Conservation (phyloP, 2,113 vertebrate species). For the Otocyon megalotis region DNA sequence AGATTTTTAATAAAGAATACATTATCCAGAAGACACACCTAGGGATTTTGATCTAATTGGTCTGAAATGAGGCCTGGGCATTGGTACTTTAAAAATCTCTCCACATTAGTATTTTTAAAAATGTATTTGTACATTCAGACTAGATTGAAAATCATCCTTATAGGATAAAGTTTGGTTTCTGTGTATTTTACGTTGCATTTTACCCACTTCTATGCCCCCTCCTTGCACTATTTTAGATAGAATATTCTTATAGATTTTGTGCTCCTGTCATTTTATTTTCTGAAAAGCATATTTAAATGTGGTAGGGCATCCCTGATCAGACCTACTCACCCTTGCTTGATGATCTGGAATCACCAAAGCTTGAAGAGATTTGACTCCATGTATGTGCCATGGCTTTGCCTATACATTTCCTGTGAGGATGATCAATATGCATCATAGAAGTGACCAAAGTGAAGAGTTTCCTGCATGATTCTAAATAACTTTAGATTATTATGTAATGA, state of each 20-base stretch:
- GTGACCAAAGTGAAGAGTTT: neutral
- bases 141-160: neutral
- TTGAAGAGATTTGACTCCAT: neutral
- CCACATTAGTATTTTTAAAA: neutral
- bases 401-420: neutral
- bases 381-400: neutral
- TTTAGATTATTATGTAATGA: neutral
- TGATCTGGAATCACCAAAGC: neutral
- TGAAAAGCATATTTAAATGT: slow-evolving; percentile 9
- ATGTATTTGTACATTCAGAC: neutral
- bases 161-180: neutral
- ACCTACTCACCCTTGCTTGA: neutral
- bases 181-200: neutral
- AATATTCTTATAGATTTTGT: neutral
- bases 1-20: neutral
- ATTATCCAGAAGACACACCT: neutral
- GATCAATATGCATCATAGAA: neutral
- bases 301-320: neutral
- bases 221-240: neutral
- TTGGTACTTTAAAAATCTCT: neutral
- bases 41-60: neutral
- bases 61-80: neutral
- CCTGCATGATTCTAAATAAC: neutral
- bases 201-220: neutral
- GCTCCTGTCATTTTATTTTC: neutral